phyloP scores from a whole-genome alignment of 1,140 invertebrate genomes.

The Drosophila ogumai region DNA sequence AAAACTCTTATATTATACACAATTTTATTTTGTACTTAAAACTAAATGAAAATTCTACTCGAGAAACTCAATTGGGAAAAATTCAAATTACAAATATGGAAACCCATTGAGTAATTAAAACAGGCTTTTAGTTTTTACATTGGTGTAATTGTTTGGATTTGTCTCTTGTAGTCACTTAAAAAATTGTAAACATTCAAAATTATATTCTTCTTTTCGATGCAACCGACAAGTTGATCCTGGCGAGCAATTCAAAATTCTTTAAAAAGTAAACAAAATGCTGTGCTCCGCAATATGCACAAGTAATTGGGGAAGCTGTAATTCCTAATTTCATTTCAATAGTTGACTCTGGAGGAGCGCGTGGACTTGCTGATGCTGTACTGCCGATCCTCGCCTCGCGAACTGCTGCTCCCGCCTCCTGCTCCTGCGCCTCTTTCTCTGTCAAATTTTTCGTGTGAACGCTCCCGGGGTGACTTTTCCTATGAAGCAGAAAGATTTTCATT shows the following conservation, averaged over 20 bases:
- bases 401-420: slow-evolving; percentile 27
- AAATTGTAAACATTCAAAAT: slow-evolving; percentile 64
- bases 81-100: neutral
- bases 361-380: slow-evolving; percentile 74
- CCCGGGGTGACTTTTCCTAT: slow-evolving; percentile 80
- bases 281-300: slow-evolving; percentile 19
- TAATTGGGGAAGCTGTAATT: slow-evolving; percentile 10
- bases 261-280: slow-evolving; percentile 65
- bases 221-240: slow-evolving; percentile 11
- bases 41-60: neutral
- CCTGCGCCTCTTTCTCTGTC: slow-evolving; percentile 60
- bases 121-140: slow-evolving; percentile 17
- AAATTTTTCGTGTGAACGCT: slow-evolving; percentile 82
- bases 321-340: slow-evolving; percentile 56
- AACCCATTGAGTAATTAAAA: slow-evolving; percentile 10
- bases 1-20: slow-evolving; percentile 9
- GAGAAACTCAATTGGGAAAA: neutral
- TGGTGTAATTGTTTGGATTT: slow-evolving; percentile 35
- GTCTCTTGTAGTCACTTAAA: slow-evolving; percentile 47
- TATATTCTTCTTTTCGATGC: slow-evolving; percentile 25
- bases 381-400: slow-evolving; percentile 72
- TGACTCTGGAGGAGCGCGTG: slow-evolving; percentile 71
- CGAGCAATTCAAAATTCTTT: slow-evolving; percentile 28
- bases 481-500: neutral
- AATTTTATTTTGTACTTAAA: slow-evolving; percentile 17